Conservation (phyloP, 2,888 invertebrate species). For the Bellardia bayeri region DNA sequence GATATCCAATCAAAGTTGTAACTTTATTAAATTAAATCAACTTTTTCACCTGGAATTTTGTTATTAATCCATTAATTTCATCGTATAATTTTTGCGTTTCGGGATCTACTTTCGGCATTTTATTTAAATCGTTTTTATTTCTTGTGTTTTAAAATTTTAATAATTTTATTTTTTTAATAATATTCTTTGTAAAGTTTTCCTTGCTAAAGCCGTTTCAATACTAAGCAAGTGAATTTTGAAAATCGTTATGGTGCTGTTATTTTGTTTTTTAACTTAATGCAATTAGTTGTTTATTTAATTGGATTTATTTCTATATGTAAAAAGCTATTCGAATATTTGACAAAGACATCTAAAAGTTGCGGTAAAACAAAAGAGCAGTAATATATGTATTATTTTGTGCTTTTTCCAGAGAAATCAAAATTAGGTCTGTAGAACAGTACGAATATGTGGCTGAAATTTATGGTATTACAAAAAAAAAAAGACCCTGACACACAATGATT, state of each 20-base stretch:
- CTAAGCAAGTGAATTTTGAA: conserved; percentile 46
- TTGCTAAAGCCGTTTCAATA: conserved; percentile 43
- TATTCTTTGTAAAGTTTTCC: conserved; percentile 27
- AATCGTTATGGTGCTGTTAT: conserved; percentile 33
- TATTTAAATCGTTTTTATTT: conserved; percentile 66
- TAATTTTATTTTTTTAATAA: neutral
- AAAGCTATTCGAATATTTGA: conserved; percentile 31
- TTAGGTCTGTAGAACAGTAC: neutral
- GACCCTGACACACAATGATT: neutral
- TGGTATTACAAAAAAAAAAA: conserved; percentile 24
- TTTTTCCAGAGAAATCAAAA: conserved; percentile 1
- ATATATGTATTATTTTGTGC: neutral
- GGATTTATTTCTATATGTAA: conserved; percentile 56
- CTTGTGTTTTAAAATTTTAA: neutral
- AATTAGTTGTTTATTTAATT: conserved; percentile 69
- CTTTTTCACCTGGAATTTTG: conserved; percentile 89
- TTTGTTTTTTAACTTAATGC: conserved; percentile 56
- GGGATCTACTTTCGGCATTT: conserved; percentile 93
- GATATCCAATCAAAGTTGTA: too few relatives aligned
- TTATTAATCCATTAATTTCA: conserved; percentile 92
- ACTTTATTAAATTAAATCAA: neutral
- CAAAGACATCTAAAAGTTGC: conserved; percentile 23
- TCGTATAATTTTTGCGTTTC: conserved; percentile 91
- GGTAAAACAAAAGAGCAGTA: conserved; percentile 31
- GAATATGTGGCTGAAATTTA: neutral